These are phyloP conservation scores for Fulmarus glacialis DNA, from an alignment of 2,113 vertebrate species.

Conservation along the genomic window DNA sequence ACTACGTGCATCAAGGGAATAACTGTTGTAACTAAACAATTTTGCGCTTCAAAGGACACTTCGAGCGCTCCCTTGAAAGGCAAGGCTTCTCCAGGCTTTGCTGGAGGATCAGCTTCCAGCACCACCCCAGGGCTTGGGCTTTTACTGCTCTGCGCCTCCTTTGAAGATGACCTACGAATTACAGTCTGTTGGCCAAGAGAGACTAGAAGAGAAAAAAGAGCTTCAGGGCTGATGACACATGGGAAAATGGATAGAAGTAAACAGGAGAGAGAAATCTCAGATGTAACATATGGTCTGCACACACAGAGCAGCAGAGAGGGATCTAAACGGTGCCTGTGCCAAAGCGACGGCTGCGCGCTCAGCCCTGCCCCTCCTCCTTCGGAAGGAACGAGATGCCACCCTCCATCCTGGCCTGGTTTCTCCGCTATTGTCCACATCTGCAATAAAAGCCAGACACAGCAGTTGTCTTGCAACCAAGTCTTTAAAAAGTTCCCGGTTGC, in stretches of 20 bases:
- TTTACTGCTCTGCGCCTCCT: not conserved
- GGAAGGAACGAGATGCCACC: not conserved
- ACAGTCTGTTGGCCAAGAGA: not conserved
- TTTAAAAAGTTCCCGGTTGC: rapidly evolving
- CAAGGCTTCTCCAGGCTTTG: not conserved
- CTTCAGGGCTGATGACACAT: not conserved
- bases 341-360: not conserved
- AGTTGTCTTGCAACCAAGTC: not conserved
- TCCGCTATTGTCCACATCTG: not conserved
- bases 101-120: not conserved
- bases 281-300: not conserved
- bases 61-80: not conserved
- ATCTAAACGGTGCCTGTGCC: not conserved
- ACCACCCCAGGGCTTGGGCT: not conserved
- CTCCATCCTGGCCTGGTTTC: not conserved
- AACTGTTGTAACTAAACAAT: not conserved
- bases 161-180: not conserved
- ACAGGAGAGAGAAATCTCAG: not conserved
- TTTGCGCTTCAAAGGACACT: not conserved
- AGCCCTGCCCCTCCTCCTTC: not conserved
- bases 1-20: not conserved
- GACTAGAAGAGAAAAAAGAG: not conserved
- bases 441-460: not conserved
- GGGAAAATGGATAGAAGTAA: not conserved
- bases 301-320: not conserved